Base-by-base conservation (phyloP, 2,113 vertebrate genomes). In the Lonchura striata region DNA sequence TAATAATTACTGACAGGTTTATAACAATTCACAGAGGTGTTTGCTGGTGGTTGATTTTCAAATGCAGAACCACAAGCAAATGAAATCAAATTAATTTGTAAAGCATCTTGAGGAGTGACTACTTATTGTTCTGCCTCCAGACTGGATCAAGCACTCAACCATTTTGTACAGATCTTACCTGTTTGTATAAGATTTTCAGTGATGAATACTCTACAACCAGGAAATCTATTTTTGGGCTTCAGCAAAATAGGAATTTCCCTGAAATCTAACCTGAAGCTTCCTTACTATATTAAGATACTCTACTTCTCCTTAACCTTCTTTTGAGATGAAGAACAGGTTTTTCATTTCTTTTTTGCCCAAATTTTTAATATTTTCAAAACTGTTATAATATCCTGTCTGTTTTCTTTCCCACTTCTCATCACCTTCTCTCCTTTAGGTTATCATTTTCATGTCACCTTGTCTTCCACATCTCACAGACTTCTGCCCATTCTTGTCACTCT, bases 1-100 rank as follows among this genome's bases (percentile, higher is more conserved):
- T 54, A 88, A 96, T 90, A 95, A 94, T 89, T 94, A 71, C 84
- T 94, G 90, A 77, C 47, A 90, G 42, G 79, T 86, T 96, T 90
- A 74, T 93, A 86, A 76, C 66, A 86, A 68, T 72, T 82, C 57
- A 75, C 11, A 17, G 78, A 60, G 59, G 39, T 82, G 42, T 70
- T 94, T 90, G 54, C 80, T 83, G 59, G 46, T 63, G 42, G 53
- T 42, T 86, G n/a, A 59, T 65, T 86, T 59, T 83, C 85, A 88
- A 90, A 90, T 57, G 41, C 72, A 88, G 76, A 74, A 50, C 79
- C 50, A 77, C 46, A 65, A 80, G 85, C 33, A 88, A 86, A 82
- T 82, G 15, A 92, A 86, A 90, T 64, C 22, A 42, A 75, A 80
- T 77, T 46, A 37, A 18, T 65, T 52, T 72, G 57, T 76, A 69